phyloP scores from a whole-genome alignment of 2,797 vertebrate genomes.

The Ambastaia sidthimunki region DNA sequence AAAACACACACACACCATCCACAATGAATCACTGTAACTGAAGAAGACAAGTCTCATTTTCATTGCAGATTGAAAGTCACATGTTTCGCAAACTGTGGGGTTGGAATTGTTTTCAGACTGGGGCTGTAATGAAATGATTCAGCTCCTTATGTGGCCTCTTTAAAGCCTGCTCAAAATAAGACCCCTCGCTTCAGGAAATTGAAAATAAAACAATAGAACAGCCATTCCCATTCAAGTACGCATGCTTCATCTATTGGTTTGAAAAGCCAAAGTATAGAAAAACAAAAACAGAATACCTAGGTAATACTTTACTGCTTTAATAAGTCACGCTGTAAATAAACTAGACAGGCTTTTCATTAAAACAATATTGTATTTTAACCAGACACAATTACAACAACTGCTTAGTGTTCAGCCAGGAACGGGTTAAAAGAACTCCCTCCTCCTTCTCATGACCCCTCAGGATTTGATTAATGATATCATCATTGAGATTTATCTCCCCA shows the following conservation, averaged over 20 bases:
- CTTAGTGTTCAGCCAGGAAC: conserved; percentile 1
- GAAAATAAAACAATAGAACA: conserved; percentile 50
- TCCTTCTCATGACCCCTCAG: conserved; percentile 67
- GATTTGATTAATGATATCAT: conserved; percentile 90
- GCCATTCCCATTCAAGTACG: conserved; percentile 43
- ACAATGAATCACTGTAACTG: conserved; percentile 81
- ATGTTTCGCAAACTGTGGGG: conserved; percentile 69
- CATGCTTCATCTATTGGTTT: conserved; percentile 74
- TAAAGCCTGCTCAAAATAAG: conserved; percentile 76
- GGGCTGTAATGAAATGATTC: conserved; percentile 75
- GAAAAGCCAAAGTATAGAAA: not conserved
- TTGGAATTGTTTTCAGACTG: conserved; percentile 69
- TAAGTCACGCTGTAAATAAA: not conserved
- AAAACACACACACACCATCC: conserved; percentile 31
- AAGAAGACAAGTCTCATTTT: conserved; percentile 85
- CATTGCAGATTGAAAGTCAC: conserved; percentile 77
- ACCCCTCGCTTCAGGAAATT: conserved; percentile 58
- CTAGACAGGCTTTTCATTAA: not conserved
- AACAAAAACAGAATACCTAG: not conserved
- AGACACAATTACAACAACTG: not conserved
- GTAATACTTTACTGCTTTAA: not conserved
- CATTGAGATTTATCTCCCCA: conserved; percentile 59
- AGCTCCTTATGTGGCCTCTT: conserved; percentile 68
- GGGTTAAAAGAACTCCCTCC: conserved; percentile 49
- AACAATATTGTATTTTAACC: not conserved